Evolutionary conservation across 1,140 invertebrate species (phyloP), one percentile per base, ranked within the genome.

Genomic region (Vanessa atalanta): DNA sequence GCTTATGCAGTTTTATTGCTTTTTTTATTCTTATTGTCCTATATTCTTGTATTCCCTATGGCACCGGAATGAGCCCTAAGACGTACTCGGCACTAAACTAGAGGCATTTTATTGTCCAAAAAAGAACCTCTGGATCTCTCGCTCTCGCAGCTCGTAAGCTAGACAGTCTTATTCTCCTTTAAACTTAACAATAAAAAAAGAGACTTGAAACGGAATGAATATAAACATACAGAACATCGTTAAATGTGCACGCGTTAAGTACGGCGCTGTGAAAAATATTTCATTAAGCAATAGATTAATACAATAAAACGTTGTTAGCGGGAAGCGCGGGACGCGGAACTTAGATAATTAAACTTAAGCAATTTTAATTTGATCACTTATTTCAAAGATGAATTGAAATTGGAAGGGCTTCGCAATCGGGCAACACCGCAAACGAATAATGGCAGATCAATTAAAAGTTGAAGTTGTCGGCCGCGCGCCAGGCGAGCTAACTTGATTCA

Each of bases 371-470:
- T 90, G 85, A 90, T 88, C 83, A 87, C 53, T 57, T 57, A 57
- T 90, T 88, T 88, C 84, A 86, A 83, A 80, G 86, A 87, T 87
- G 85, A 88, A 85, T 87, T 87, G 87, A 88, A 88, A 90, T 89
- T 88, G 88, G 61, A 83, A 82, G 87, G 80, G 85, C 79, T 81
- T 79, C 83, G 83, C 79, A 82, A 83, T 84, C 80, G 80, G 77
- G 78, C 79, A 73, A 12, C 57, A 16, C 66, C 66, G 43, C 66
- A 60, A 69, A 57, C 66, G 66, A 69, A 69, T 69, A 69, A 69
- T 69, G 66, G 66, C 8, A 47, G 53, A 60, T 69, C 66, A 69
- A 69, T 69, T 69, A 69, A 69, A 69, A 69, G 66, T 69, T 69
- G 26, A 47, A 69, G 66, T 57, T 53, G 66, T 69, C 50, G 66